A percentile compares a stretch with the other conserved stretches of the same genome.
These are phyloP conservation scores for Uropetala carovei DNA, from an alignment of 2,888 invertebrate species.

Conservation along the genomic window DNA sequence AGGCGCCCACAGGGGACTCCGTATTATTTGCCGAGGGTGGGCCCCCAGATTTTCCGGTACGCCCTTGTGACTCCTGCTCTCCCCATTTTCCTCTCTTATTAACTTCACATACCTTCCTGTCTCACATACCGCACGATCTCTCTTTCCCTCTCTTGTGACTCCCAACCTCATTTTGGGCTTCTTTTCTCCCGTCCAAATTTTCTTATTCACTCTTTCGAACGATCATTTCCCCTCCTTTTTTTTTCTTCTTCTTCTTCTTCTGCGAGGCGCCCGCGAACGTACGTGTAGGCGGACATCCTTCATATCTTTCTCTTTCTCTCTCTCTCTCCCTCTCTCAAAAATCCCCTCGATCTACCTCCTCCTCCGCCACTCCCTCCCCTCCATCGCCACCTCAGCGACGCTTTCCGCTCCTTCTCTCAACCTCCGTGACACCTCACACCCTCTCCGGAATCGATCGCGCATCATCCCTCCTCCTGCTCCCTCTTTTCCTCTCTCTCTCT, in stretches of 20 bases:
- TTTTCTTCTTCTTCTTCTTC: background rate
- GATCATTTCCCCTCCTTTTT: background rate
- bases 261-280: background rate
- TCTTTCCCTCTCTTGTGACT: background rate
- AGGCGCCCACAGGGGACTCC: background rate
- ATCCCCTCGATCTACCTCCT: background rate
- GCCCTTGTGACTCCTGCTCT: background rate
- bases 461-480: background rate
- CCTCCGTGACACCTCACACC: background rate
- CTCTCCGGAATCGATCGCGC: background rate
- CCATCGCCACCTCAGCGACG: background rate
- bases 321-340: background rate
- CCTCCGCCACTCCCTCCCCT: background rate
- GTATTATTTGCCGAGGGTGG: background rate
- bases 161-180: background rate
- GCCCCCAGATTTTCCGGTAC: too few species aligned
- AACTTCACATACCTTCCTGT: background rate
- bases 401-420: background rate
- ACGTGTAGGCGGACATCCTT: background rate
- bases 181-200: background rate
- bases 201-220: background rate
- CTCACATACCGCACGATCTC: too few species aligned
- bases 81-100: background rate
- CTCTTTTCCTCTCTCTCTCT: background rate
- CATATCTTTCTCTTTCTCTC: background rate